phyloP scores from a whole-genome alignment of 2,888 invertebrate species.

The Tenthredo scrophulariae region DNA sequence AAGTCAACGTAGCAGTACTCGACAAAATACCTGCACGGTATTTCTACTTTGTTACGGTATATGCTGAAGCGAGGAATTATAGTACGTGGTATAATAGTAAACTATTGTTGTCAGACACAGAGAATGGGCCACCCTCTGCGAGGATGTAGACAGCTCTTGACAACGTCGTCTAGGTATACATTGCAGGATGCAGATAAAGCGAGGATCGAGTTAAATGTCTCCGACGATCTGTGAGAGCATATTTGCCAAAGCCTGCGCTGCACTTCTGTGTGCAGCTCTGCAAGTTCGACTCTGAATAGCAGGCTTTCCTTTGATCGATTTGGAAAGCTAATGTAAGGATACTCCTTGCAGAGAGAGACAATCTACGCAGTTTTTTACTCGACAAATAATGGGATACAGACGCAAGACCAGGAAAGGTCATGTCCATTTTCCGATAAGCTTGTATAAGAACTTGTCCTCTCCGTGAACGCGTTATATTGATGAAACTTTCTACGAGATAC shows the following conservation, averaged over 20 bases:
- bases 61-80: slow-evolving; percentile 10
- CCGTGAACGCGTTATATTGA: neutral
- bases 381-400: neutral
- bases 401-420: neutral
- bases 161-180: slow-evolving; percentile 46
- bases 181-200: slow-evolving; percentile 49
- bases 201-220: slow-evolving; percentile 46
- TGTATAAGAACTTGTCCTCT: neutral
- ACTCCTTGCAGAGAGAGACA: neutral
- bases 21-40: neutral
- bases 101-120: slow-evolving; percentile 44
- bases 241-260: neutral
- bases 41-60: slow-evolving; percentile 39
- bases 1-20: neutral
- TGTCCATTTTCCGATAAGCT: neutral
- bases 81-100: slow-evolving; percentile 10
- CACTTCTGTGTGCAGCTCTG: neutral
- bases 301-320: neutral
- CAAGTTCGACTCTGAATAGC: neutral
- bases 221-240: slow-evolving; percentile 28
- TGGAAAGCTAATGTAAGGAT: neutral
- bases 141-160: slow-evolving; percentile 28
- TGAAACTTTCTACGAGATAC: slow-evolving; percentile 14
- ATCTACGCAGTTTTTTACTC: neutral
- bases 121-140: slow-evolving; percentile 27